phyloP scores from a whole-genome alignment of 2,888 invertebrate genomes.

The Hololepta plana region DNA sequence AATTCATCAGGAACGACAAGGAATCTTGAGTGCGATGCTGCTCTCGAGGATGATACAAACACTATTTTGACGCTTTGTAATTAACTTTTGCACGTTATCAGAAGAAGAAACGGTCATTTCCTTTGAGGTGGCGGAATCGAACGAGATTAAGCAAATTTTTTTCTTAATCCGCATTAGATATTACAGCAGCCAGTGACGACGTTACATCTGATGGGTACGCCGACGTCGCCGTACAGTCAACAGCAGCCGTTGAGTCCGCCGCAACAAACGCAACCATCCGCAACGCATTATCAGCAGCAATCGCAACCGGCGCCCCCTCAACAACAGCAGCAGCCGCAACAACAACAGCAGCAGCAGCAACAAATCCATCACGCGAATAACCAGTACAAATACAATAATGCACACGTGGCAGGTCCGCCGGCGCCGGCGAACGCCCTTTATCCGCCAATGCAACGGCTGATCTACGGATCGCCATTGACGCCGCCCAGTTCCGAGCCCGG shows the following conservation, averaged over 20 bases:
- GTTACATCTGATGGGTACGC: constrained; percentile 35
- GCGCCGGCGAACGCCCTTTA: constrained; percentile 29
- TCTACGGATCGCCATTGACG: constrained; percentile 71
- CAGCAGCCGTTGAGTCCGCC: constrained; percentile 19
- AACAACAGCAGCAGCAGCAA: constrained; percentile 12
- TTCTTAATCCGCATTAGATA: no score
- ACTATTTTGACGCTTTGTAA: no score
- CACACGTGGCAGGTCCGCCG: constrained; percentile 20
- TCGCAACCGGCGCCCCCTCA: constrained; percentile 19
- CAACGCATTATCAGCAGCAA: constrained; percentile 12
- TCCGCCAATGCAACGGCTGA: constrained; percentile 39
- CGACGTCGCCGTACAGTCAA: constrained; percentile 28
- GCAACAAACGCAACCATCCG: constrained; percentile 22
- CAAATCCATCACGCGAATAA: constrained; percentile 31
- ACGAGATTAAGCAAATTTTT: no score
- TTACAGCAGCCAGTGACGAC: constrained; percentile 32
- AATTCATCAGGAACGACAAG: no score
- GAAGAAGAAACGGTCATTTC: no score
- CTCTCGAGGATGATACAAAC: no score
- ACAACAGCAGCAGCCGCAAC: constrained; percentile 22
- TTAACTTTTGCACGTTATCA: no score
- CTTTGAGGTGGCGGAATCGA: no score
- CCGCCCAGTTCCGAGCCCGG: constrained; percentile 81
- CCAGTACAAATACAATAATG: constrained; percentile 17
- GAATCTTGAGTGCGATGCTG: no score